These are phyloP conservation scores for Odontothrips loti DNA, from an alignment of 2,888 invertebrate species.

Conservation along the genomic window DNA sequence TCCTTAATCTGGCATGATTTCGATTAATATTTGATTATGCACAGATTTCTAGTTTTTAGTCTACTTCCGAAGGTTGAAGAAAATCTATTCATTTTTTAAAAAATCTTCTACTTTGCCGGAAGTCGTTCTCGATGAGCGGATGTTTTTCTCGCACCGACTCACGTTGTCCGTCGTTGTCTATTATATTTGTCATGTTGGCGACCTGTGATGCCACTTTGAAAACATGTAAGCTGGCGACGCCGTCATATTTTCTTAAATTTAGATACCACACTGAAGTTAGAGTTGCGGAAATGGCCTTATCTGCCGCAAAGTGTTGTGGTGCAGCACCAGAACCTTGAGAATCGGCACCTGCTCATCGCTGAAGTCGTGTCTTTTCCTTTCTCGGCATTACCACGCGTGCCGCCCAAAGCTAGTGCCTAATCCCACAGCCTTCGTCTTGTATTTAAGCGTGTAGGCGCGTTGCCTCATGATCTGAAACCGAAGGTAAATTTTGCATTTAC, in stretches of 20 bases:
- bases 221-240: neutral
- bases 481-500: slow-evolving; percentile 10
- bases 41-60: neutral
- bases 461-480: neutral
- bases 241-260: too few relatives aligned
- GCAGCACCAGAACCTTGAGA: too few relatives aligned
- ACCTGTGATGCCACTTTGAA: neutral
- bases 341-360: neutral
- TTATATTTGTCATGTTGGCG: neutral
- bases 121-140: neutral
- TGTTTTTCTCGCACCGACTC: neutral
- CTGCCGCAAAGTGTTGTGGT: too few relatives aligned
- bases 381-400: too few relatives aligned
- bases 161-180: neutral
- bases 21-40: neutral
- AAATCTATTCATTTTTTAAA: too few relatives aligned
- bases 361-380: neutral
- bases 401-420: neutral
- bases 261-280: too few relatives aligned
- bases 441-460: neutral
- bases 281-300: too few relatives aligned
- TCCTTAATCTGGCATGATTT: neutral
- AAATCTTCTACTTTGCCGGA: neutral
- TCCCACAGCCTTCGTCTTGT: neutral
- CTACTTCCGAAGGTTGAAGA: neutral